Conservation (phyloP, 2,888 invertebrate genomes). For the Cynaeus angustus region DNA sequence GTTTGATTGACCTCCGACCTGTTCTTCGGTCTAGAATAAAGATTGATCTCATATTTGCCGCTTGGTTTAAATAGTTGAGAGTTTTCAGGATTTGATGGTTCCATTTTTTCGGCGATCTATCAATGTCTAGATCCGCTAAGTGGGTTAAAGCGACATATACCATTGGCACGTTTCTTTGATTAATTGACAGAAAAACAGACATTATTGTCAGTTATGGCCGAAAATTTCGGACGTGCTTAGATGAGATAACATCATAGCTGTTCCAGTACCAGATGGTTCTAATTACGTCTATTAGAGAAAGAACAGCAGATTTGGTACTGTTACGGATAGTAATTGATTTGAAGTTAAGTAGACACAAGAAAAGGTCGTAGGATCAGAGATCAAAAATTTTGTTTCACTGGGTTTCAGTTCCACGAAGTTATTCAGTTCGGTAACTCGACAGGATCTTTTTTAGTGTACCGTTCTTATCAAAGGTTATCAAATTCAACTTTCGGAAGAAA, state of each 20-base stretch:
- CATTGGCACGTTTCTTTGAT: slow-evolving; percentile 35
- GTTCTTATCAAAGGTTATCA: slow-evolving; percentile 20
- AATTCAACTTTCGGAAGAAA: neutral
- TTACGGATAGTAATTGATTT: slow-evolving; percentile 16
- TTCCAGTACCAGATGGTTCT: slow-evolving; percentile 23
- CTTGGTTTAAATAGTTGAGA: slow-evolving; percentile 3
- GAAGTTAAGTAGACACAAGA: slow-evolving; percentile 8
- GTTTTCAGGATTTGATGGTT: slow-evolving; percentile 39
- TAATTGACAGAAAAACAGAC: slow-evolving; percentile 41
- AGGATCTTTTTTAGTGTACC: neutral
- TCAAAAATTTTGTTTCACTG: neutral
- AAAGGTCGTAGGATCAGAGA: neutral
- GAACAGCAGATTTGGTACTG: slow-evolving; percentile 16
- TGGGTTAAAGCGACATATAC: slow-evolving; percentile 43
- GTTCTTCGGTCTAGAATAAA: neutral
- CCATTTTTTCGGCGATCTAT: slow-evolving; percentile 42
- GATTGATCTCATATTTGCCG: neutral
- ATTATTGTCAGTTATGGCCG: slow-evolving; percentile 38
- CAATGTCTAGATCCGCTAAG: slow-evolving; percentile 48
- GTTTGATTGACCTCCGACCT: neutral
- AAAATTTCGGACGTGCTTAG: slow-evolving; percentile 33
- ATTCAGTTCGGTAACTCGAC: neutral
- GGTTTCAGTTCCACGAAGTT: neutral
- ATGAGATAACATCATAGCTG: slow-evolving; percentile 28
- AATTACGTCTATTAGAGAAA: slow-evolving; percentile 26